phyloP scores from a whole-genome alignment of 2,113 vertebrate genomes.

The Cyanoliseus patagonus region DNA sequence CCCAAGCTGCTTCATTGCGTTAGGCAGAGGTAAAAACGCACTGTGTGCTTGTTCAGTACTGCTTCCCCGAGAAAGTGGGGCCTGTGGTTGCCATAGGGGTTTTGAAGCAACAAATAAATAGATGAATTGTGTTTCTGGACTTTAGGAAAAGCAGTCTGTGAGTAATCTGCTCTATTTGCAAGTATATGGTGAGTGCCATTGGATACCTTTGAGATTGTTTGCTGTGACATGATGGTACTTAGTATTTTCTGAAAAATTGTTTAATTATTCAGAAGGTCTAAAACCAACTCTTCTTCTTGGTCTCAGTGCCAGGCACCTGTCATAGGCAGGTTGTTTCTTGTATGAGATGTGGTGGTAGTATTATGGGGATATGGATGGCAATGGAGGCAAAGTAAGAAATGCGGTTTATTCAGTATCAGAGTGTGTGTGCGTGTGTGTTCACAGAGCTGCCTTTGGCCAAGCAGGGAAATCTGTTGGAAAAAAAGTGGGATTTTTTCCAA shows the following conservation, averaged over 20 bases:
- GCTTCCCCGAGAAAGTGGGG: background rate
- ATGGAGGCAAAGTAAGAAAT: background rate
- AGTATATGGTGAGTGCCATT: background rate
- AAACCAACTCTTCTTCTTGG: accelerated
- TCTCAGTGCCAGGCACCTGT: background rate
- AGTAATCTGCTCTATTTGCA: background rate
- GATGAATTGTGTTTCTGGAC: background rate
- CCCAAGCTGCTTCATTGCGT: background rate
- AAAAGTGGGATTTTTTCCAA: background rate
- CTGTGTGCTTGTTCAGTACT: accelerated
- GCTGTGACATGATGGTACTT: background rate
- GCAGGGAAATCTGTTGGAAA: background rate
- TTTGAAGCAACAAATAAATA: background rate
- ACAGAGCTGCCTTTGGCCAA: background rate
- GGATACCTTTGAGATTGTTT: background rate
- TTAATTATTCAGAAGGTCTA: background rate
- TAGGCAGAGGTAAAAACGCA: background rate
- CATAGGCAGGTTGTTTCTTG: background rate
- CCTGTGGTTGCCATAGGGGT: background rate
- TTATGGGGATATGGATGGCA: background rate
- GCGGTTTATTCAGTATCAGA: accelerated
- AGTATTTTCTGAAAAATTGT: background rate
- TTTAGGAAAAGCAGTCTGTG: background rate
- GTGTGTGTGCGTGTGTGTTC: background rate
- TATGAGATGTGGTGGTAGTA: background rate